Percentiles rank a stretch among this genome's conserved stretches.
phyloP scores from a whole-genome alignment of 2,888 invertebrate species.

The Nymphalis c-album region DNA sequence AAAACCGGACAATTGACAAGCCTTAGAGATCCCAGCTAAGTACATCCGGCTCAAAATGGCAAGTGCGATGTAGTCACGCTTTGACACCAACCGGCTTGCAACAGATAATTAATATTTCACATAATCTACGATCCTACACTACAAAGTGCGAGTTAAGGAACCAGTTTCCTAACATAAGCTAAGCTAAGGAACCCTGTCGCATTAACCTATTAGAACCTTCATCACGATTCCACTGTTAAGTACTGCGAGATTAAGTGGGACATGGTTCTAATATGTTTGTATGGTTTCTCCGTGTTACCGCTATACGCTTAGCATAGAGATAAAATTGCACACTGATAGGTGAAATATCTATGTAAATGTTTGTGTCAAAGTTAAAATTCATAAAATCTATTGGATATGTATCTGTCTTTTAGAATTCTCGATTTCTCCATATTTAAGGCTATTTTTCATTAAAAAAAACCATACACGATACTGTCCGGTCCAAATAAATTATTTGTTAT shows the following conservation, averaged over 20 bases:
- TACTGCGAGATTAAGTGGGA: neutral
- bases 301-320: neutral
- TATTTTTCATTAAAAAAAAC: too few species aligned
- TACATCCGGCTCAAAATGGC: conserved; percentile 3
- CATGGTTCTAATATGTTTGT: conserved; percentile 1
- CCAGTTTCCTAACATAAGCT: neutral
- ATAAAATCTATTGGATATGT: neutral
- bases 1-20: neutral
- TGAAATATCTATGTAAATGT: neutral
- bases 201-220: neutral
- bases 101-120: conserved; percentile 5
- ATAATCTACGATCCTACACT: neutral
- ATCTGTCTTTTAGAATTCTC: too few species aligned
- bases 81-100: conserved; percentile 2
- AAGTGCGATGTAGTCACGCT: conserved; percentile 1
- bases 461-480: too few species aligned
- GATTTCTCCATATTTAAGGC: too few species aligned
- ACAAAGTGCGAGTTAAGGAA: neutral
- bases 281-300: neutral
- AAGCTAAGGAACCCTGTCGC: neutral
- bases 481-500: too few species aligned
- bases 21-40: neutral
- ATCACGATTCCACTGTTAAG: neutral
- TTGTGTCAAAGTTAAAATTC: neutral
- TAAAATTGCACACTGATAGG: neutral